Percentiles rank a stretch among this genome's conserved stretches.
phyloP scores from a whole-genome alignment of 2,797 vertebrate species.

The Gobionotothen gibberifrons region DNA sequence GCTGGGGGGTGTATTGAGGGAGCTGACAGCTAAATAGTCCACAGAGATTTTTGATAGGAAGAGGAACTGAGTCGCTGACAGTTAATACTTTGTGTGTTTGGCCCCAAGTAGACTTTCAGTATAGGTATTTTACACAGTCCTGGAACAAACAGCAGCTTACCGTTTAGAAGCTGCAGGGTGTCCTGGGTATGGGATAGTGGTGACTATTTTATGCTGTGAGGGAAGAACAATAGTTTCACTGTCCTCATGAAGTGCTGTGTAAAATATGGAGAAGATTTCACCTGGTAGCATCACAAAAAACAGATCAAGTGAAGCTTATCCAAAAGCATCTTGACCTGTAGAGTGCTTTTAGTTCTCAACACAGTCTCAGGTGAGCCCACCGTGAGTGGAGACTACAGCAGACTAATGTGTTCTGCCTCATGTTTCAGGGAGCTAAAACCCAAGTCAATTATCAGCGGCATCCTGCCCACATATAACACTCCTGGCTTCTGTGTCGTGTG shows the following conservation, averaged over 20 bases:
- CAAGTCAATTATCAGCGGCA: conserved; percentile 23
- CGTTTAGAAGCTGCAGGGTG: conserved; percentile 61
- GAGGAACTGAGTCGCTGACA: conserved; percentile 77
- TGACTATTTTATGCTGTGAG: conserved; percentile 45
- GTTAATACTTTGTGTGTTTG: conserved; percentile 79
- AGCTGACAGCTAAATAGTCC: conserved; percentile 86
- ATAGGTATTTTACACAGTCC: conserved; percentile 74
- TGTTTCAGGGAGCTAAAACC: conserved; percentile 45
- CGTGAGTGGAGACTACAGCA: conserved; percentile 12
- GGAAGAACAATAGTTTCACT: conserved; percentile 57
- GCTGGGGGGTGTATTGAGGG: conserved; percentile 66
- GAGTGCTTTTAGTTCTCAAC: conserved; percentile 21
- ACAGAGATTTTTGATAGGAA: conserved; percentile 83
- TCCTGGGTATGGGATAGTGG: conserved; percentile 50
- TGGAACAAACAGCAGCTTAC: conserved; percentile 77
- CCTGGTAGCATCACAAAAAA: conserved; percentile 43
- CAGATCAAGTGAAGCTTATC: conserved; percentile 30
- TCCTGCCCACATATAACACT: conserved; percentile 26
- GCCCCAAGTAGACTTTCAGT: conserved; percentile 76
- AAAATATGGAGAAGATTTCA: conserved; percentile 41
- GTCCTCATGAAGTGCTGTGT: conserved; percentile 49
- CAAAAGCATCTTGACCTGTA: conserved; percentile 29
- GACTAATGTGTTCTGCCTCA: conserved; percentile 24
- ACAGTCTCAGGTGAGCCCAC: conserved; percentile 22
- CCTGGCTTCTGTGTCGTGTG: conserved; percentile 25